Evolutionary conservation across 2,888 invertebrate species (phyloP), one percentile per base, ranked within the genome.

Genomic region (Pyrgus malvae): DNA sequence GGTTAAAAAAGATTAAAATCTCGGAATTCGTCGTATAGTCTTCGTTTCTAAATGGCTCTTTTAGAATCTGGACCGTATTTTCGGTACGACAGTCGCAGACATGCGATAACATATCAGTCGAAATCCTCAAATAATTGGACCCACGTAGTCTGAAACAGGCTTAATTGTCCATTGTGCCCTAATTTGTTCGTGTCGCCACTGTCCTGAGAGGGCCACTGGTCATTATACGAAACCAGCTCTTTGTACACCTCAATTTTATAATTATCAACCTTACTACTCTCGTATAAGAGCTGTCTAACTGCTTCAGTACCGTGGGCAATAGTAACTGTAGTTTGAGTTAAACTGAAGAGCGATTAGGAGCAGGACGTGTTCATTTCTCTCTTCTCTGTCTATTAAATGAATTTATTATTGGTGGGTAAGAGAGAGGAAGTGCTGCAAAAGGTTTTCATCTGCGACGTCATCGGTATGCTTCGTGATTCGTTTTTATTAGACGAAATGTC

Each of bases 151-250:
- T 58, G 56, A 48, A 64, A 62, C 60, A 51, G 62, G 61, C 63
- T 65, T 72, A 75, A 75, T 74, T 69, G 69, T 66, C 68, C 64
- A 76, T 75, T 74, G 74, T 74, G 67, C 69, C 65, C 60, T 69
- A 75, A 77, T 76, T 75, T 74, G 75, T 76, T 70, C 71, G 64
- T 68, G 74, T 77, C 71, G 61, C 68, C 62, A 60, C 60, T 57
- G 63, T 61, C 66, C 62, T 55, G 61, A 63, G 68, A 63, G 67
- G 63, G 63, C 65, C 67, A 66, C 64, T 67, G 68, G 75, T 65
- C 72, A 73, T 75, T 75, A 73, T 48, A 45, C 42, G 35, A 14
- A 17, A 44, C 56, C 45, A 55, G 14, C 31, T 1, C 6, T 1
- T 11, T n/a, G 7, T 23, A 14, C 21, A 9, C 12, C 16, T 7